Base-by-base conservation (phyloP, 2,797 vertebrate genomes). In the Ciconia nigra region DNA sequence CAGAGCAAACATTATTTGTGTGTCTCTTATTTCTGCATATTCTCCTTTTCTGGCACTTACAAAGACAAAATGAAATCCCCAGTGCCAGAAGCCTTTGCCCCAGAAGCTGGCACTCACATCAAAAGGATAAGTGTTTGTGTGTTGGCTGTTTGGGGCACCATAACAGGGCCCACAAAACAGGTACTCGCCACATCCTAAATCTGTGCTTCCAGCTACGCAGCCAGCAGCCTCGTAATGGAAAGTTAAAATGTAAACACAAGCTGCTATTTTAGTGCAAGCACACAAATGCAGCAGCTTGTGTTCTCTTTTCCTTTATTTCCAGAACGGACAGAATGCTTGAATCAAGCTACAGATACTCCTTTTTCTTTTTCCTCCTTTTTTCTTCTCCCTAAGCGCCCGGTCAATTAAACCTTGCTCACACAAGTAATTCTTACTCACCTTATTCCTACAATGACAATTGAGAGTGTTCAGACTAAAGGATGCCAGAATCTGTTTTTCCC, bases 391-490 rank as follows among this genome's bases (percentile, higher is more conserved):
- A 78, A 93, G 57, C 61, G 63, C 39, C 73, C 7, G 9, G 62
- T 86, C 82, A 86, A 88, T 89, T 93, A 92, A 81, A 91, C 55
- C 39, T 92, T 81, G 35, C 92, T 93, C 69, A 79, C 42, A 46
- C 52, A 55, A 79, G 82, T 69, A 86, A 83, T 65, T 65, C 69
- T 78, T 90, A 81, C 28, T 63, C 6, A 2, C 61, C 61, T 83
- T 69, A 65, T 55, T 91, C 62, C 61, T 83, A 31, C 35, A 67
- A 9, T 20, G 62, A 74, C 37, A 79, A 57, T 18, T 85, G 91
- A 91, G 67, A 57, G 65, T 7, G 15, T 72, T 93, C 52, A 87
- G 82, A 67, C 24, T 61, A 89, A 72, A 81, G 71, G 52, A 71
- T 79, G 67, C 65, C 80, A 89, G 18, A 57, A 84, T 26, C 58